Base-by-base conservation (phyloP, 2,888 invertebrate genomes). In the Drosophila sordidula region DNA sequence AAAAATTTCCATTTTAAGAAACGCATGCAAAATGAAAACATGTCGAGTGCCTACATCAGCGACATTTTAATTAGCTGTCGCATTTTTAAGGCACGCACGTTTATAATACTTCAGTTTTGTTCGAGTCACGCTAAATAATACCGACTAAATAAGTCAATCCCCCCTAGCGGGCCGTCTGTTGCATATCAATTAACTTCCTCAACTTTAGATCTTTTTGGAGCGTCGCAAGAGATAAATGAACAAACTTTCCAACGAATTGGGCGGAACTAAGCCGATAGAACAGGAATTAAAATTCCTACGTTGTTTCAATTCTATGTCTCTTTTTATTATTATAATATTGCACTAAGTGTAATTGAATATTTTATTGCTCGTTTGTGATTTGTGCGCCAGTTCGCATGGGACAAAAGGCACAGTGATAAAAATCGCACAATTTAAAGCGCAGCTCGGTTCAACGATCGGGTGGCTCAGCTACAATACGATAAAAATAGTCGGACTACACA, bases 131-230 rank as follows among this genome's bases (percentile, higher is more conserved):
- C 32, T 57, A 12, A 45, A 32, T 22, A 38, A 44, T 11, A 50
- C 12, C 36, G 36, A 59, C 67, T 80, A 59, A 80, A 57, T 49
- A 56, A 75, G 69, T 64, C 65, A 61, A 16, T 80, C 38, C 63
- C 66, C 68, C 61, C 47, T 11, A 18, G 38, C 26, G 12, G 34
- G 36, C 12, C 36, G 51, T 12, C 56, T 55, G 61, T 16, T 64
- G 89, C 70, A 84, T 84, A 61, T 65, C 62, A 84, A 84, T 84
- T 66, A 71, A 89, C 86, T 89, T 89, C 89, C 89, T 87, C 55
- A 62, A 76, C 3, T 18, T 51, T 39, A 66, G 25, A 61, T 59
- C 44, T 25, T 74, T 73, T 59, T 46, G 6, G 42, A 12, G 38
- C 44, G 16, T 12, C 34, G 57, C 49, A 42, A 58, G 56, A 59